Conservation (phyloP, 1,140 invertebrate species). For the Meloidogyne floridensis region DNA sequence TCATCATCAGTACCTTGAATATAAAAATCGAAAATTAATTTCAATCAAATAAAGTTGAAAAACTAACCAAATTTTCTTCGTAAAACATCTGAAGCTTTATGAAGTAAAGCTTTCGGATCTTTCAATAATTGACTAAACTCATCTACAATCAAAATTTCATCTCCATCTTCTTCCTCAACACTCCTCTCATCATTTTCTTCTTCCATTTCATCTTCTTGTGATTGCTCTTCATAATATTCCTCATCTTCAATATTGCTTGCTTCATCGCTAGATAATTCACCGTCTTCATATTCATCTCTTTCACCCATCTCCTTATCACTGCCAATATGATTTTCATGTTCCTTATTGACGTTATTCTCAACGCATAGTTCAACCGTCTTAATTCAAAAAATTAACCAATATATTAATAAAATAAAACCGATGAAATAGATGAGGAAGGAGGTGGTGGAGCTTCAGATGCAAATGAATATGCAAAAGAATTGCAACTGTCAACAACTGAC, state of each 20-base stretch:
- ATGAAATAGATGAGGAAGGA: too few relatives aligned
- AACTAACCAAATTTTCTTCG: slow-evolving; percentile 30
- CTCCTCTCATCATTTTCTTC: slow-evolving; percentile 6
- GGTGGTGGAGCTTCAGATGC: too few relatives aligned
- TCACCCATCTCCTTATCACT: not conserved
- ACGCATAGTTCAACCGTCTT: not conserved
- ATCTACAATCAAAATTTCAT: slow-evolving; percentile 20
- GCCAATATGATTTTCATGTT: not conserved
- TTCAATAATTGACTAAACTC: slow-evolving; percentile 39
- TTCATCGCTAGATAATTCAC: slow-evolving; percentile 7
- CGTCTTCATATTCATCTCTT: slow-evolving; percentile 21
- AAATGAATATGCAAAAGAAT: too few relatives aligned
- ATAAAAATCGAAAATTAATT: slow-evolving; percentile 22
- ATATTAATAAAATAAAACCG: too few relatives aligned
- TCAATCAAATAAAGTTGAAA: not conserved
- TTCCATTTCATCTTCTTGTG: slow-evolving; percentile 12
- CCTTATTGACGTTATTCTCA: not conserved
- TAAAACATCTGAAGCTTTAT: slow-evolving; percentile 38
- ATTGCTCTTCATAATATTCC: not conserved
- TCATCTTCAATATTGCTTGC: not conserved
- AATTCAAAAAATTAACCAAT: not conserved
- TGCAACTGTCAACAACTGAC: too few relatives aligned
- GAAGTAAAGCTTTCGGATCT: slow-evolving; percentile 42
- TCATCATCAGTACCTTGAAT: slow-evolving; percentile 18
- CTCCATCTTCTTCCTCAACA: slow-evolving; percentile 31